These are phyloP conservation scores for Cryptoleucopteryx plumbea DNA, from an alignment of 2,113 vertebrate species.

Conservation along the genomic window DNA sequence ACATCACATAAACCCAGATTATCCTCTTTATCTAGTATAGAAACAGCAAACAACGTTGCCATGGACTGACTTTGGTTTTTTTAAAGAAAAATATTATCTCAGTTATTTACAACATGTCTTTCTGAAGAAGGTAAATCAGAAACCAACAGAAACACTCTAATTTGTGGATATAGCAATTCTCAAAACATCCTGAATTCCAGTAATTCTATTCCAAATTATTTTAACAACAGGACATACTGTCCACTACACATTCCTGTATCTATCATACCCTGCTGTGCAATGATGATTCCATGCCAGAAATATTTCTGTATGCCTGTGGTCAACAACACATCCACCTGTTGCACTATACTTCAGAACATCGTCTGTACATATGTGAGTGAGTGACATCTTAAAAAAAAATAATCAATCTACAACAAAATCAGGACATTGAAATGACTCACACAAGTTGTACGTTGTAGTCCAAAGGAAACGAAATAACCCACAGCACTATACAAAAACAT, in stretches of 20 bases:
- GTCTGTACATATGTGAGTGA: neutral
- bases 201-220: neutral
- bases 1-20: neutral
- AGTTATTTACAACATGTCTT: neutral
- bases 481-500: neutral
- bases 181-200: neutral
- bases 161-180: neutral
- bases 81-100: neutral
- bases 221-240: neutral
- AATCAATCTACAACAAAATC: too few relatives aligned
- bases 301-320: neutral
- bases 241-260: neutral
- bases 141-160: neutral
- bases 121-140: neutral
- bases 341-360: neutral
- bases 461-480: neutral
- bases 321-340: neutral
- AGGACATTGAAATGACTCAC: neutral
- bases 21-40: neutral
- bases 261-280: neutral
- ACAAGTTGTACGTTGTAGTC: neutral
- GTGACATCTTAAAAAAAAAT: neutral
- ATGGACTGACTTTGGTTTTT: neutral
- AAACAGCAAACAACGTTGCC: neutral
- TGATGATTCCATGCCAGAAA: neutral